Conservation (phyloP, 2,113 vertebrate genomes). For the Hiodon tergisus region DNA sequence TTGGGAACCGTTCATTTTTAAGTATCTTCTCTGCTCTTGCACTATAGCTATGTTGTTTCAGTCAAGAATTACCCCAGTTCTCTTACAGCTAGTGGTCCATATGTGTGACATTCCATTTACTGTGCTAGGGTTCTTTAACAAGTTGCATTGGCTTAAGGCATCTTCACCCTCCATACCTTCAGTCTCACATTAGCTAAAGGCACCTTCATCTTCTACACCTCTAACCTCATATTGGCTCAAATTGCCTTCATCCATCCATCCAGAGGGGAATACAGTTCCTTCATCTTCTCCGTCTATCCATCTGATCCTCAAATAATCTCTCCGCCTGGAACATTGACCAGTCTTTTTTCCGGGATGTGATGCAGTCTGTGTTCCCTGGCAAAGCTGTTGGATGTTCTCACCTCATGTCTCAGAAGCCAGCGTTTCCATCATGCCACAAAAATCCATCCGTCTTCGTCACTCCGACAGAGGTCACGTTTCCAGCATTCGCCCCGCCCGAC, state of each 20-base stretch:
- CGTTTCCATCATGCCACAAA: background rate
- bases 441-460: background rate
- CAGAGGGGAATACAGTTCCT: background rate
- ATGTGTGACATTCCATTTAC: background rate
- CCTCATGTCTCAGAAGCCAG: background rate
- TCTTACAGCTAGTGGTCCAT: background rate
- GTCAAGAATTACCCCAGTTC: background rate
- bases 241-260: slow-evolving; percentile 1
- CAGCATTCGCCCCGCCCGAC: background rate
- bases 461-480: background rate
- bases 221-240: background rate
- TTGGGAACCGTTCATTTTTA: too few relatives aligned
- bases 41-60: background rate
- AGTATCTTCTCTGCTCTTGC: too few relatives aligned
- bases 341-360: background rate
- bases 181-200: background rate
- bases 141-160: background rate
- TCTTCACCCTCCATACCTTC: background rate
- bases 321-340: background rate
- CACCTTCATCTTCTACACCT: background rate
- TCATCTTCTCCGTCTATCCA: background rate
- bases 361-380: background rate
- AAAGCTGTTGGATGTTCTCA: background rate
- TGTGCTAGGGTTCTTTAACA: background rate
- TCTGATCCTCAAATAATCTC: background rate